Conservation (phyloP, 2,113 vertebrate genomes). For the Corapipo altera region DNA sequence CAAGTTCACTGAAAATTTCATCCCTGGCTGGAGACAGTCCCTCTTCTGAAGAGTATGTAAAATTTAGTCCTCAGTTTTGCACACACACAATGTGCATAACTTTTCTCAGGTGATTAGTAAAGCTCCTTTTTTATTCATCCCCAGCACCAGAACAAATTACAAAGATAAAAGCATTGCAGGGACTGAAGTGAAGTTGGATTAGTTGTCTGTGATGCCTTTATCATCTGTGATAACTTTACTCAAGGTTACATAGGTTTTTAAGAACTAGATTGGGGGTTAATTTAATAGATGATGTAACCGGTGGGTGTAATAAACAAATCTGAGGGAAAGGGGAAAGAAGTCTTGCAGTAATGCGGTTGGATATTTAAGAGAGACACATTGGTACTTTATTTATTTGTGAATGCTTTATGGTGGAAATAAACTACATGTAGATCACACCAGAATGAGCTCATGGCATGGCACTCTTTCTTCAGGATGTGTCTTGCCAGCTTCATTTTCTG, state of each 20-base stretch:
- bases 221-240: slow-evolving; percentile 45
- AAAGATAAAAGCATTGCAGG: slow-evolving; percentile 46
- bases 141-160: slow-evolving; percentile 45
- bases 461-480: background rate
- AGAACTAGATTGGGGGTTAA: background rate
- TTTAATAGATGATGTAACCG: slow-evolving; percentile 32
- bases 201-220: slow-evolving; percentile 41
- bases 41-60: background rate
- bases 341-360: background rate
- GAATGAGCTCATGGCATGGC: background rate
- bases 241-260: slow-evolving; percentile 41
- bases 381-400: slow-evolving; percentile 15
- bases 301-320: slow-evolving; percentile 22
- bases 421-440: background rate
- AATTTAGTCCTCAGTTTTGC: background rate
- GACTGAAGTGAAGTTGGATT: slow-evolving; percentile 39
- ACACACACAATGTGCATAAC: background rate
- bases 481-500: background rate
- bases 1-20: slow-evolving; percentile 13
- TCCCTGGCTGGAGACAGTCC: background rate
- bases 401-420: slow-evolving; percentile 13
- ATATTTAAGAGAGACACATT: background rate
- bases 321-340: background rate
- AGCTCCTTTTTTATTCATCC: slow-evolving; percentile 32
- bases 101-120: slow-evolving; percentile 42